Evolutionary conservation across 2,113 vertebrate species (phyloP), one percentile per base, ranked within the genome.

Genomic region (Orycteropus afer): DNA sequence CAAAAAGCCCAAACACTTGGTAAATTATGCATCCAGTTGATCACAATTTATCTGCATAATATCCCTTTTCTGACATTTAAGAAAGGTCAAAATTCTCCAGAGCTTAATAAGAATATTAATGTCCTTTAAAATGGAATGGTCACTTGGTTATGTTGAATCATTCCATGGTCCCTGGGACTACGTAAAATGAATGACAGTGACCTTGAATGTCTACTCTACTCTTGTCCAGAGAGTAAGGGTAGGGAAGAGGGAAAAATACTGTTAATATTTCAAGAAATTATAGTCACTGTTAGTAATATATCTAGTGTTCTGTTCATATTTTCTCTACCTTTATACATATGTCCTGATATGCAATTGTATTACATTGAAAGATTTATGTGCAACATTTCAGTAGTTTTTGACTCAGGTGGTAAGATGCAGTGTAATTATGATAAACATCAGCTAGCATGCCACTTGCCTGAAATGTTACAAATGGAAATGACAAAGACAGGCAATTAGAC

Each of bases 41-140:
- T 96, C 73, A 92, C 74, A 95, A 95, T 95, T 94, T 92, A 94
- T 90, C 78, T 96, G 67, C 65, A 93, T 40, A 94, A 89, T 91
- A 94, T 90, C 71, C 91, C 74, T 93, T 90, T 92, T 95, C 90
- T 97, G 97, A 97, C 92, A 97, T 97, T 97, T 96, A 83, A 94
- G 91, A 97, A 97, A 97, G 97, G 97, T 97, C 95, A 97, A 86
- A 93, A 97, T 93, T 97, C 92, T 97, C 90, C 59, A 83, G 73
- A 82, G 87, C 86, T 96, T 96, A 96, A 95, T 97, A 95, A 37
- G 93, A 93, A 97, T 80, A 85, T 92, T 96, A 96, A 96, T 95
- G 88, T 95, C 78, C 63, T 97, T 95, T 96, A 91, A 94, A 94
- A 82, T n/a, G 51, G 67, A 87, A 45, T 37, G 49, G 76, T 27